Evolutionary conservation across 1,140 invertebrate species (phyloP).

Genomic region (Scaptomyza hsui): DNA sequence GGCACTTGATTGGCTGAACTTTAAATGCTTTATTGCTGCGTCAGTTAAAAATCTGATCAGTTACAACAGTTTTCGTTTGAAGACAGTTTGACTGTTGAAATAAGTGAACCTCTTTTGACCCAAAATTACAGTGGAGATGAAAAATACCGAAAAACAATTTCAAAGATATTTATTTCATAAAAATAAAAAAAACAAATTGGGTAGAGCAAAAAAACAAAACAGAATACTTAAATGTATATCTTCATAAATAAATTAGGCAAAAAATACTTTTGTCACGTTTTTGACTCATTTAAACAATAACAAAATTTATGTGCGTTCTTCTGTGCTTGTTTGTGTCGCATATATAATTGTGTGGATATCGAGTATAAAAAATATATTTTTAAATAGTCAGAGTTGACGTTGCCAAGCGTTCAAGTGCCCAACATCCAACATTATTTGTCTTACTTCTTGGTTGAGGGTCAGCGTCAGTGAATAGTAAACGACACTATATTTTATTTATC

Average conservation of each 20-base stretch:
- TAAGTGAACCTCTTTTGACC: background rate
- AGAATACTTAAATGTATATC: slow-evolving; percentile 19
- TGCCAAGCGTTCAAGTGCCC: slow-evolving; percentile 39
- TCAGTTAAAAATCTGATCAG: background rate
- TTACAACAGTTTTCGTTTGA: slow-evolving; percentile 24
- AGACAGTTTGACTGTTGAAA: background rate
- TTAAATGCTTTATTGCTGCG: background rate
- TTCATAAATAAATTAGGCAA: slow-evolving; percentile 56
- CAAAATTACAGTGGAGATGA: background rate
- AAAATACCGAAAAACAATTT: slow-evolving; percentile 3
- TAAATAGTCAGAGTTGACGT: slow-evolving; percentile 35
- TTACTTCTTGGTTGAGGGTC: slow-evolving; percentile 46
- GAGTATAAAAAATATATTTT: slow-evolving; percentile 31
- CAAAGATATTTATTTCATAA: slow-evolving; percentile 2
- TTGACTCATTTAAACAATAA: slow-evolving; percentile 60
- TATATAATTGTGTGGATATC: slow-evolving; percentile 9
- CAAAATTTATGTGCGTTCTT: slow-evolving; percentile 28
- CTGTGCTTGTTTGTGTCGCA: slow-evolving; percentile 33
- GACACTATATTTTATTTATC: too few relatives aligned
- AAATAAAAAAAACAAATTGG: slow-evolving; percentile 11
- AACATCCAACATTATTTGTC: slow-evolving; percentile 3
- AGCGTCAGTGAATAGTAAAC: slow-evolving; percentile 11
- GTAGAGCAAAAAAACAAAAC: slow-evolving; percentile 21
- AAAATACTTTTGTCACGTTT: slow-evolving; percentile 69
- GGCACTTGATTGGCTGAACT: slow-evolving; percentile 30